phyloP scores from a whole-genome alignment of 2,113 vertebrate species.

The Neotragus pygmaeus region DNA sequence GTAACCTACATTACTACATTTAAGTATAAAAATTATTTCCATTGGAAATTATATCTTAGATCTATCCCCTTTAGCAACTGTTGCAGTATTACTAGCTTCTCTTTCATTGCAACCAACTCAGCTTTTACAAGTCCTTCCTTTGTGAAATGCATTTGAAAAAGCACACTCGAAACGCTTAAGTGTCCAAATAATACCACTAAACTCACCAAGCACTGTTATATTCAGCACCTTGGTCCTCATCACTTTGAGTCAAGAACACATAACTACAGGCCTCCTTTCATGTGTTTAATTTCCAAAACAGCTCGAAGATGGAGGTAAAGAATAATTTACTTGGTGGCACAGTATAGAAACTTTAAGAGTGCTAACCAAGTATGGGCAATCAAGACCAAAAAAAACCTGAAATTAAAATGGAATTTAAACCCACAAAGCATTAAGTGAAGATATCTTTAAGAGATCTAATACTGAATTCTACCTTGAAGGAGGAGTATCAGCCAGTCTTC shows the following conservation, averaged over 20 bases:
- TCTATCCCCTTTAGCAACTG: not conserved
- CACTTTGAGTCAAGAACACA: not conserved
- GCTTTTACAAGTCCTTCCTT: not conserved
- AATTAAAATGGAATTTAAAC: not conserved
- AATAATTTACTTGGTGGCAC: not conserved
- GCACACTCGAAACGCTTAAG: not conserved
- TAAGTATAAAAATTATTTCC: not conserved
- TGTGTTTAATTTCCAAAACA: not conserved
- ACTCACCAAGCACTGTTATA: not conserved
- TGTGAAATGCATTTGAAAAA: constrained; percentile 8
- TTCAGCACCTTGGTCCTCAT: not conserved
- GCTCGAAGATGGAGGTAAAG: not conserved
- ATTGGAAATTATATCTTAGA: not conserved
- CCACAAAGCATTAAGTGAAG: not conserved
- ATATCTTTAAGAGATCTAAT: constrained; percentile 14
- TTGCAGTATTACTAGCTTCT: not conserved
- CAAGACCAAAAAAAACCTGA: not conserved
- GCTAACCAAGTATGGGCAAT: not conserved
- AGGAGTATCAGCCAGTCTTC: not conserved
- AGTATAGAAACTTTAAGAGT: not conserved
- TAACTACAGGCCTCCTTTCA: not conserved
- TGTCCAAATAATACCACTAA: not conserved
- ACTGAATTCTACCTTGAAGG: not conserved
- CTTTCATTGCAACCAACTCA: not conserved
- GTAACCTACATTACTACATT: not conserved